These are phyloP conservation scores for Campoplex nolae DNA, from an alignment of 2,888 invertebrate species.

Conservation along the genomic window DNA sequence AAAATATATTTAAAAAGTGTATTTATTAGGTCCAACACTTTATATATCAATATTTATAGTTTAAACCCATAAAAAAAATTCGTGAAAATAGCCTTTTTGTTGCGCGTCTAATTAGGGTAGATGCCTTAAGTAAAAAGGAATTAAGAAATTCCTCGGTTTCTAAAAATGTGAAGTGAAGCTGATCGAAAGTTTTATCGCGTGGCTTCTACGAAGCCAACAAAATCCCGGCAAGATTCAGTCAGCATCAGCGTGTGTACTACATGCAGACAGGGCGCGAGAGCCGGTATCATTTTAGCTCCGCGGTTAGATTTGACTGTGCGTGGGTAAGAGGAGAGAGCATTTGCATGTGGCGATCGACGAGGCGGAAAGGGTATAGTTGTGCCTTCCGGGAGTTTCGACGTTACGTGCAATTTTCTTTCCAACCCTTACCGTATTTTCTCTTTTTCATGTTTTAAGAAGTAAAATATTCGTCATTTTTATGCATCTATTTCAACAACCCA, in stretches of 20 bases:
- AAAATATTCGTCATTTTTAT: slow-evolving; percentile 49
- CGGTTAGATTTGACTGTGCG: slow-evolving; percentile 63
- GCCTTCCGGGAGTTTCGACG: slow-evolving; percentile 62
- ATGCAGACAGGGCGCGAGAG: slow-evolving; percentile 27
- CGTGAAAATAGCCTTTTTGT: no score
- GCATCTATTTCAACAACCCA: slow-evolving; percentile 3
- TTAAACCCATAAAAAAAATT: no score
- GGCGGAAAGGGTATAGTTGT: slow-evolving; percentile 75
- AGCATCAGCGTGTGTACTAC: slow-evolving; percentile 17
- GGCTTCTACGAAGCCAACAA: slow-evolving; percentile 13
- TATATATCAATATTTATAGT: no score
- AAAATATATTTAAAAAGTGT: no score
- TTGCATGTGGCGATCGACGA: slow-evolving; percentile 83
- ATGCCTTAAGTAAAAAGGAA: no score
- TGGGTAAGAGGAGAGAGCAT: slow-evolving; percentile 77
- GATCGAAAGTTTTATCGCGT: neutral
- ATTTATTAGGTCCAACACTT: no score
- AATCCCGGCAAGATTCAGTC: slow-evolving; percentile 55
- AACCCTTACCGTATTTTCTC: slow-evolving; percentile 62
- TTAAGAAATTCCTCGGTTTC: neutral
- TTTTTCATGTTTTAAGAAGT: slow-evolving; percentile 57
- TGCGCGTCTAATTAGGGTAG: no score
- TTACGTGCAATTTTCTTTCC: slow-evolving; percentile 46
- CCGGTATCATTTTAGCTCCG: slow-evolving; percentile 58
- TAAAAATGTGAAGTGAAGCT: neutral